Percentiles rank a stretch among this genome's conserved stretches.
These are phyloP conservation scores for Ditylenchus dipsaci DNA, from an alignment of 1,140 invertebrate genomes.

Conservation along the genomic window DNA sequence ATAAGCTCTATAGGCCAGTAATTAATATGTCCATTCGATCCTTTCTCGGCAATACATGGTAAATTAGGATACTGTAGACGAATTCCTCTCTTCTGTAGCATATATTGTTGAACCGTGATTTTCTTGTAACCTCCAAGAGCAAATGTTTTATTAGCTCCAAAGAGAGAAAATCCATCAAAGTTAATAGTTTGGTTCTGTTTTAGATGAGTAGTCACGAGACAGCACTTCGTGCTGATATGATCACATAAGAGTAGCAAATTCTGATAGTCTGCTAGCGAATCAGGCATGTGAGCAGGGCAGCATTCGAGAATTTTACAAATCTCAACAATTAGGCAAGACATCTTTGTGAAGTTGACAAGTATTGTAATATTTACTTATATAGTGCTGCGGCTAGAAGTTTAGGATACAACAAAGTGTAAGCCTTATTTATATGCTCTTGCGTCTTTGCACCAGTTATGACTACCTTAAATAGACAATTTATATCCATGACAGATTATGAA, in stretches of 20 bases:
- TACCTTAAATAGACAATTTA: too few relatives aligned
- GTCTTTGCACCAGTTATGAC: not conserved
- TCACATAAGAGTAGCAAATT: not conserved
- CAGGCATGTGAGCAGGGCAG: not conserved
- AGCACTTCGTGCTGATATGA: not conserved
- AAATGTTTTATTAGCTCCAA: not conserved
- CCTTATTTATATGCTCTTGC: not conserved
- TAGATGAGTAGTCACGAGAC: not conserved
- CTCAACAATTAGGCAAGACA: not conserved
- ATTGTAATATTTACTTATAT: not conserved
- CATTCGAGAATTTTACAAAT: not conserved
- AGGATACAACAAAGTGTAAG: not conserved
- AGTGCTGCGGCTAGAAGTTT: not conserved
- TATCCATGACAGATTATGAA: too few relatives aligned
- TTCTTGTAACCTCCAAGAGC: not conserved
- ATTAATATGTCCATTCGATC: not conserved
- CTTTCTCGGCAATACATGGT: not conserved
- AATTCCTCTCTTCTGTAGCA: not conserved
- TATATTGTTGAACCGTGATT: not conserved
- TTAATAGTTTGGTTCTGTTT: not conserved
- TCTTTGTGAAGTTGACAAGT: not conserved
- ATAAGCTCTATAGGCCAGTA: not conserved
- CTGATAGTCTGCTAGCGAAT: not conserved
- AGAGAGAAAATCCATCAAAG: not conserved
- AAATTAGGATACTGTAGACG: not conserved